Evolutionary conservation across 1,140 invertebrate species (phyloP), one percentile per base, ranked within the genome.

Genomic region (Cyrtorhinus lividipennis): DNA sequence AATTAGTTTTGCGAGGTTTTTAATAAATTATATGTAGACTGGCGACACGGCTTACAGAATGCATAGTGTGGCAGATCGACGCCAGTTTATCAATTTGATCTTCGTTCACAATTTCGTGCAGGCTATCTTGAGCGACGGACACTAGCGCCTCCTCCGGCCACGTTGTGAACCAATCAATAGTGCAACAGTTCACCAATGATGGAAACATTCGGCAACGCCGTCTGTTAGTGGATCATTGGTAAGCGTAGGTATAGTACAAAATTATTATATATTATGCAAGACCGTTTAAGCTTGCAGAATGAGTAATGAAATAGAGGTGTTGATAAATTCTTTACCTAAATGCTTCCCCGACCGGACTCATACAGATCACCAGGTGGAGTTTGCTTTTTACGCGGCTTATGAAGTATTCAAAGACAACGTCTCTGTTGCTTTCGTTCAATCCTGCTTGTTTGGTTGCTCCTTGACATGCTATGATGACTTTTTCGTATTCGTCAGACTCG

Each of bases 141-240:
- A 89, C 78, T 24, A 94, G 73, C 5, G 91, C 90, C 72, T 93
- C 91, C 25, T 84, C 81, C 2, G 91, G 90, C 92, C 92, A 95
- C 66, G 87, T 87, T 64, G 80, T 84, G 73, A 92, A 94, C 90
- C 90, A 95, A 72, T 95, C 89, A 61, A 95, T 94, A 0, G 91
- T 94, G 68, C 90, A 94, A 71, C 90, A 94, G 70, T 94, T 95
- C 0, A 95, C 88, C 45, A 95, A 75, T 0, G 91, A 93, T 0
- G 92, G 92, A 72, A 94, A 95, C 80, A 92, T 88, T 56, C 85
- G 79, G 67, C 85, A 88, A 2, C 86, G 76, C 8, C 83, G 75
- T 44, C 86, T 83, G 66, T 26, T 69, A 66, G 12, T 38, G 5
- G 15, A 38, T 8, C n/a, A n/a, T n/a, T n/a, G n/a, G n/a, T n/a